Evolutionary conservation across 1,140 invertebrate species (phyloP).

Genomic region (Proctacanthus coquilletti): DNA sequence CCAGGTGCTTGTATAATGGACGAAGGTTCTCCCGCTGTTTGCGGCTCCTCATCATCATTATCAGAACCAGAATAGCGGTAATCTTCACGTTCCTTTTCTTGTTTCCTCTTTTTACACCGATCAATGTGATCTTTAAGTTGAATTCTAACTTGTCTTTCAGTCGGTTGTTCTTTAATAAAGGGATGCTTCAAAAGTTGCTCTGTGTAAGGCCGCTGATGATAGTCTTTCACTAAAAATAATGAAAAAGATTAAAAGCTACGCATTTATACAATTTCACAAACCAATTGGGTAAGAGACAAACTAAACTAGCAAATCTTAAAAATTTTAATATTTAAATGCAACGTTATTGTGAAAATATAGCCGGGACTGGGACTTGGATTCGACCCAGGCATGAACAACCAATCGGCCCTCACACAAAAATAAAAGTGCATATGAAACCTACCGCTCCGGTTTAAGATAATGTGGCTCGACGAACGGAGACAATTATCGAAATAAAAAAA

Average conservation of each 20-base stretch:
- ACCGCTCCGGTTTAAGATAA: too few species aligned
- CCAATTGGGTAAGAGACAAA: too few species aligned
- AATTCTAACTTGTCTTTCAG: constrained; percentile 92
- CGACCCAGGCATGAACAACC: too few species aligned
- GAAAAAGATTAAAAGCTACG: background rate
- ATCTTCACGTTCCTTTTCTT: constrained; percentile 72
- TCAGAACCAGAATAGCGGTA: constrained; percentile 77
- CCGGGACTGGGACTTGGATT: too few species aligned
- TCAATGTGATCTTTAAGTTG: constrained; percentile 99
- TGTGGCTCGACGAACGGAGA: too few species aligned
- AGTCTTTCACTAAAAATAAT: constrained; percentile 87
- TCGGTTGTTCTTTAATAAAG: constrained; percentile 94
- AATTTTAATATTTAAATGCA: too few species aligned
- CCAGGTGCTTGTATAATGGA: constrained; percentile 79
- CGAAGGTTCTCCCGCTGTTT: constrained; percentile 70
- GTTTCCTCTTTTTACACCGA: constrained; percentile 85
- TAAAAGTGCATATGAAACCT: too few species aligned
- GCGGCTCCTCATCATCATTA: constrained; percentile 76
- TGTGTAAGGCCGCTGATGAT: constrained; percentile 94
- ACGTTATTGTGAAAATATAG: too few species aligned
- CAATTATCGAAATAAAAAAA: too few species aligned
- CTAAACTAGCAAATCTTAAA: too few species aligned
- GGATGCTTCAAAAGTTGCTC: constrained; percentile 94
- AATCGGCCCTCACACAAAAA: too few species aligned
- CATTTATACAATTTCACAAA: too few species aligned